Conservation (phyloP, 1,140 invertebrate genomes). For the Neoseiulus cucumeris region DNA sequence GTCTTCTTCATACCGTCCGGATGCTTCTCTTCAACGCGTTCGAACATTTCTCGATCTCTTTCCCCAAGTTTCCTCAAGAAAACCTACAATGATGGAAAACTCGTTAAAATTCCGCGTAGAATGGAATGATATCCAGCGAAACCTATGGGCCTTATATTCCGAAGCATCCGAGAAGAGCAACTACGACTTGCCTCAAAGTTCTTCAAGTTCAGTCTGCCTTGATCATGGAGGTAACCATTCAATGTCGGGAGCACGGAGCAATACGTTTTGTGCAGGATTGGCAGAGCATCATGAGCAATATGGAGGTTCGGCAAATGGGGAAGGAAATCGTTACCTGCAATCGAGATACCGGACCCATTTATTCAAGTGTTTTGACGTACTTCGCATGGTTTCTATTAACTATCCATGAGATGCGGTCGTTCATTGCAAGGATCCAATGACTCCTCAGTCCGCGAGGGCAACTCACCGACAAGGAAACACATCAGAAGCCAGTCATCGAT, state of each 20-base stretch:
- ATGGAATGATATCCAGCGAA: neutral
- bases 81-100: neutral
- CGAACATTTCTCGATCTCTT: slow-evolving; percentile 63
- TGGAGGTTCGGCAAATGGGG: slow-evolving; percentile 82
- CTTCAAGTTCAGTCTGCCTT: slow-evolving; percentile 55
- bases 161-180: too few relatives aligned
- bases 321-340: slow-evolving; percentile 69
- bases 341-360: neutral
- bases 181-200: slow-evolving; percentile 73
- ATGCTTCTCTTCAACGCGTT: slow-evolving; percentile 19
- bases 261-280: slow-evolving; percentile 66
- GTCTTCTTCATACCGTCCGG: neutral
- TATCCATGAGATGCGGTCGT: too few relatives aligned
- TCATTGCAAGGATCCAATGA: too few relatives aligned
- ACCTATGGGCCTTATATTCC: slow-evolving; percentile 27
- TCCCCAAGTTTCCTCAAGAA: slow-evolving; percentile 34
- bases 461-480: slow-evolving; percentile 66
- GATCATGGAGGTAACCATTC: slow-evolving; percentile 80
- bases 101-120: neutral
- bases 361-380: too few relatives aligned
- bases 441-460: neutral
- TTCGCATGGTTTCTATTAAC: too few relatives aligned
- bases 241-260: slow-evolving; percentile 62
- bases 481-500: slow-evolving; percentile 64
- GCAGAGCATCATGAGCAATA: slow-evolving; percentile 68